phyloP scores from a whole-genome alignment of 1,140 invertebrate genomes.

The Lasioglossum baleicum region DNA sequence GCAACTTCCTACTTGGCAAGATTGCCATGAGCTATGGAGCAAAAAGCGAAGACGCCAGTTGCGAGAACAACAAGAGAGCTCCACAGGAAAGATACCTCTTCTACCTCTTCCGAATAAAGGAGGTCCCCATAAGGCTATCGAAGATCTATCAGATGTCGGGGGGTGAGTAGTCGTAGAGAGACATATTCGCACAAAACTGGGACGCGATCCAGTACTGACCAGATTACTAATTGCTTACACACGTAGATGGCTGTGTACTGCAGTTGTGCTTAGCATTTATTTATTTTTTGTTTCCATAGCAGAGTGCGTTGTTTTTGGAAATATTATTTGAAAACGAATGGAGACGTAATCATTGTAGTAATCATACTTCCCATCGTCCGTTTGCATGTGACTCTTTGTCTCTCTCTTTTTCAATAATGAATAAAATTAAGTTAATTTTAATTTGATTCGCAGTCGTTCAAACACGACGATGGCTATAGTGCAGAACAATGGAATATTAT shows the following conservation, averaged over 20 bases:
- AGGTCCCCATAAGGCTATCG: constrained; percentile 73
- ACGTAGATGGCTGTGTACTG: constrained; percentile 64
- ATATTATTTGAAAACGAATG: constrained; percentile 43
- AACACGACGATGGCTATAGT: constrained; percentile 61
- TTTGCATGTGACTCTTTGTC: constrained; percentile 51
- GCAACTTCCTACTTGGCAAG: constrained; percentile 95
- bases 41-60: constrained; percentile 93
- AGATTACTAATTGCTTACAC: constrained; percentile 66
- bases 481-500: constrained; percentile 60
- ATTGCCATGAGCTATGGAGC: constrained; percentile 99
- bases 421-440: constrained; percentile 63
- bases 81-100: constrained; percentile 69
- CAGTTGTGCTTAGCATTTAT: constrained; percentile 71
- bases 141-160: constrained; percentile 80
- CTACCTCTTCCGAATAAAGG: constrained; percentile 73
- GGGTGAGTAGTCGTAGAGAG: constrained; percentile 79
- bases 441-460: constrained; percentile 63
- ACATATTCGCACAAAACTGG: constrained; percentile 59
- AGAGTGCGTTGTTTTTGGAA: constrained; percentile 52
- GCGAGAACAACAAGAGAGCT: constrained; percentile 86
- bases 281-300: constrained; percentile 50
- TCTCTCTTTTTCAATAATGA: constrained; percentile 37
- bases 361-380: constrained; percentile 41
- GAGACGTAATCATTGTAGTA: constrained; percentile 49
- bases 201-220: constrained; percentile 58